phyloP scores from a whole-genome alignment of 2,888 invertebrate species.

The Magallana nippona region DNA sequence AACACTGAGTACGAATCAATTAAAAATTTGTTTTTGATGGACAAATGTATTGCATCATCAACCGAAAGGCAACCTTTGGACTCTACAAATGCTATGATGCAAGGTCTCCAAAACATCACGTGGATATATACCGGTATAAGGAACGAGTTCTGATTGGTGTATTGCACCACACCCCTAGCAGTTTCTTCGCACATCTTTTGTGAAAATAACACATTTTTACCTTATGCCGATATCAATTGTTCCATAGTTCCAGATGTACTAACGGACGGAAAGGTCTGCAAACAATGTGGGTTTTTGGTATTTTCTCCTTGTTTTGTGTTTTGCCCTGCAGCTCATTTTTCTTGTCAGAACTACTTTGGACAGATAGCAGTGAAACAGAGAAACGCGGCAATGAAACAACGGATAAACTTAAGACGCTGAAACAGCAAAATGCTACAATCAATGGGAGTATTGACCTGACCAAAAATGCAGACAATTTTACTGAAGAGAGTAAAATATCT shows the following conservation, averaged over 20 bases:
- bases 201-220: constrained; percentile 19
- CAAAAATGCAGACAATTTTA: not conserved
- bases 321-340: not conserved
- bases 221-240: not conserved
- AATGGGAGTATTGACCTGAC: not conserved
- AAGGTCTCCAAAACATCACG: not conserved
- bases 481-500: not conserved
- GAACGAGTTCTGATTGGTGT: constrained; percentile 8
- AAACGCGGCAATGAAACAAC: not conserved
- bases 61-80: not conserved
- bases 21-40: not conserved
- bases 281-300: not conserved
- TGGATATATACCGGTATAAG: constrained; percentile 3
- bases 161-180: not conserved
- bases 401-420: not conserved
- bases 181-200: not conserved
- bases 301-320: not conserved
- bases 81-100: not conserved
- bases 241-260: not conserved
- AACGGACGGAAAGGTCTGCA: not conserved
- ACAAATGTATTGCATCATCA: not conserved
- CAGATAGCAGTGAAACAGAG: not conserved
- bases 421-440: not conserved
- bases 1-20: not conserved
- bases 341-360: constrained; percentile 31